A percentile compares a stretch with the other conserved stretches of the same genome.
Conservation (phyloP, 1,140 invertebrate genomes). For the Catajapyx aquilonaris region DNA sequence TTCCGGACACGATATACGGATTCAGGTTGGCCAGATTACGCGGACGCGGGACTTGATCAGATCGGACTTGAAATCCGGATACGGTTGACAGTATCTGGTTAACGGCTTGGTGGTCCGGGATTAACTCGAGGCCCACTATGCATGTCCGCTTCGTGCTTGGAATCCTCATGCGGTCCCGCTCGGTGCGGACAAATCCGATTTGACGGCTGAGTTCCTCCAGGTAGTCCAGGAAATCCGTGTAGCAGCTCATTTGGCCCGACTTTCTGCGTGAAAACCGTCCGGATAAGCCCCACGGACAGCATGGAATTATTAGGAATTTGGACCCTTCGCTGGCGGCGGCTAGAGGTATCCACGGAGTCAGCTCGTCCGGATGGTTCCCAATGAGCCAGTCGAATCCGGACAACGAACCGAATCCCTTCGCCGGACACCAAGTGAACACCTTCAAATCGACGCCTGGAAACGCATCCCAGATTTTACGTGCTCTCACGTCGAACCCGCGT, state of each 20-base stretch:
- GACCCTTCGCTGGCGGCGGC: constrained; percentile 51
- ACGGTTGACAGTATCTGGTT: no score
- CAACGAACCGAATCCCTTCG: no score
- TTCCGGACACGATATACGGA: no score
- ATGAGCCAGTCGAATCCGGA: constrained; percentile 80
- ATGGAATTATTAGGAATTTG: constrained; percentile 79
- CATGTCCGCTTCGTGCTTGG: constrained; percentile 87
- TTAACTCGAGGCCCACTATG: no score
- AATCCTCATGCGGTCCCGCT: constrained; percentile 70
- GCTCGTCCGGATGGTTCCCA: constrained; percentile 95
- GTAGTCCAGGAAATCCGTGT: constrained; percentile 66
- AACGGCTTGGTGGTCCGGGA: no score
- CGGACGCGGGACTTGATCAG: no score
- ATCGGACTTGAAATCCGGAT: no score
- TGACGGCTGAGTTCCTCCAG: constrained; percentile 38
- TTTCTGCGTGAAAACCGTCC: constrained; percentile 54
- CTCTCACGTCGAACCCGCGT: constrained; percentile 70
- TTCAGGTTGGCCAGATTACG: no score
- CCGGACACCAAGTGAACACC: no score
- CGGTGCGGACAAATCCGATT: constrained; percentile 56
- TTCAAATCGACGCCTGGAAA: no score
- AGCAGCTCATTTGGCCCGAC: constrained; percentile 44
- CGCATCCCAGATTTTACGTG: constrained; percentile 80
- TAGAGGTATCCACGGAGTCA: constrained; percentile 94
- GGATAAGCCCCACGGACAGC: constrained; percentile 81